Percentiles rank a stretch among this genome's conserved stretches.
Conservation (phyloP, 2,113 vertebrate species). For the Alaudala cheleensis region DNA sequence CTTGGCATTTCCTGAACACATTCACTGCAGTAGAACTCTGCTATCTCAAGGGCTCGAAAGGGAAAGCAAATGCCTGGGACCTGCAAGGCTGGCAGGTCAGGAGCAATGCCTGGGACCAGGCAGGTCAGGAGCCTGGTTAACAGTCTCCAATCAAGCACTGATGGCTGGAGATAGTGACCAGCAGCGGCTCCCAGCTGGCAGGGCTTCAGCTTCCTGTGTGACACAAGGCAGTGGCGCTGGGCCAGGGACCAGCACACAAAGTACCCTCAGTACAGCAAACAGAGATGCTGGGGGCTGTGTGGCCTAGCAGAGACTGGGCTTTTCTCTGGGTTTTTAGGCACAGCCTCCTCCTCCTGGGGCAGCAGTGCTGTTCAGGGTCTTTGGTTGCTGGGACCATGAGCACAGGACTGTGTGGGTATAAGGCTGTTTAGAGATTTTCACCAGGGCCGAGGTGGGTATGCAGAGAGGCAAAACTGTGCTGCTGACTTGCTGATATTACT, state of each 20-base stretch:
- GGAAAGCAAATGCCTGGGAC: not conserved
- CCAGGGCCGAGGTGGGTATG: not conserved
- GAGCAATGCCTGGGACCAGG: not conserved
- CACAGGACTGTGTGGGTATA: not conserved
- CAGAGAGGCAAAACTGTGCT: not conserved
- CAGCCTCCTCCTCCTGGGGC: not conserved
- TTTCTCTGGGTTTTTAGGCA: not conserved
- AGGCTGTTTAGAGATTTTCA: not conserved
- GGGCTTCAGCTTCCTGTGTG: constrained; percentile 26
- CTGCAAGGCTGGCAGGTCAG: not conserved
- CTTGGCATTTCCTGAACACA: not conserved
- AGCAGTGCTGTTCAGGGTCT: not conserved
- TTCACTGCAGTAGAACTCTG: not conserved
- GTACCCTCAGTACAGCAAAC: constrained; percentile 41
- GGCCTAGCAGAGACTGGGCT: not conserved
- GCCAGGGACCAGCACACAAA: constrained; percentile 39
- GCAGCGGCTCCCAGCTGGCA: constrained; percentile 1
- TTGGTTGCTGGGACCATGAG: not conserved
- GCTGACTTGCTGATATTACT: not conserved
- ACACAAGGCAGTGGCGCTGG: not conserved
- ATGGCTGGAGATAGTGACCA: not conserved
- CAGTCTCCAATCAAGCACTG: not conserved
- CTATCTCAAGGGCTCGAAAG: not conserved
- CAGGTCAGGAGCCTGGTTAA: not conserved
- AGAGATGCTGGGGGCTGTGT: not conserved